Percentiles rank a stretch among this genome's conserved stretches.
These are phyloP conservation scores for Brachycybe producta DNA, from an alignment of 2,888 invertebrate species.

Conservation along the genomic window DNA sequence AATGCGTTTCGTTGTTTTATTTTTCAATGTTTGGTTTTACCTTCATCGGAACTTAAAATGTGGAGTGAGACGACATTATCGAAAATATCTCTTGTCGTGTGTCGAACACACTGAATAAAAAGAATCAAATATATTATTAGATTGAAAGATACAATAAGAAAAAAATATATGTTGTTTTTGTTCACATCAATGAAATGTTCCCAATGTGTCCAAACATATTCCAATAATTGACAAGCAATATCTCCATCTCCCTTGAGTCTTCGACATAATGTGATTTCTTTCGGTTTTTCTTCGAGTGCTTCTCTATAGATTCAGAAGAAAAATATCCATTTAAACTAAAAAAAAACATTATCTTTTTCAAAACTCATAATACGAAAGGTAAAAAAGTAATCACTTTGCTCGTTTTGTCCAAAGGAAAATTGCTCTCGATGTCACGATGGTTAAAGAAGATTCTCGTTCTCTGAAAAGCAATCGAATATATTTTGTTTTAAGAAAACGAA, in stretches of 20 bases:
- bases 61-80: slow-evolving; percentile 30
- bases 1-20: background rate
- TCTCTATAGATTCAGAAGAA: background rate
- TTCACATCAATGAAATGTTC: slow-evolving; percentile 34
- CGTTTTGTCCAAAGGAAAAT: slow-evolving; percentile 21
- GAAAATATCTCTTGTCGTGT: slow-evolving; percentile 31
- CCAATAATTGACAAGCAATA: slow-evolving; percentile 14
- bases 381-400: slow-evolving; percentile 15
- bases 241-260: slow-evolving; percentile 20
- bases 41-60: slow-evolving; percentile 21
- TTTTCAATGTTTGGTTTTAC: slow-evolving; percentile 17
- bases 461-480: too few relatives aligned
- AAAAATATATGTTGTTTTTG: too few relatives aligned
- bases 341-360: background rate
- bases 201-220: slow-evolving; percentile 26
- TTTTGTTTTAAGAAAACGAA: too few relatives aligned
- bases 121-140: slow-evolving; percentile 3
- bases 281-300: slow-evolving; percentile 26
- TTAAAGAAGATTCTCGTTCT: slow-evolving; percentile 19
- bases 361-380: background rate
- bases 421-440: slow-evolving; percentile 19
- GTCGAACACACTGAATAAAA: slow-evolving; percentile 29
- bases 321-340: background rate
- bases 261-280: slow-evolving; percentile 26
- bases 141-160: too few relatives aligned